phyloP scores from a whole-genome alignment of 2,888 invertebrate species.

The Drosophila borealis region DNA sequence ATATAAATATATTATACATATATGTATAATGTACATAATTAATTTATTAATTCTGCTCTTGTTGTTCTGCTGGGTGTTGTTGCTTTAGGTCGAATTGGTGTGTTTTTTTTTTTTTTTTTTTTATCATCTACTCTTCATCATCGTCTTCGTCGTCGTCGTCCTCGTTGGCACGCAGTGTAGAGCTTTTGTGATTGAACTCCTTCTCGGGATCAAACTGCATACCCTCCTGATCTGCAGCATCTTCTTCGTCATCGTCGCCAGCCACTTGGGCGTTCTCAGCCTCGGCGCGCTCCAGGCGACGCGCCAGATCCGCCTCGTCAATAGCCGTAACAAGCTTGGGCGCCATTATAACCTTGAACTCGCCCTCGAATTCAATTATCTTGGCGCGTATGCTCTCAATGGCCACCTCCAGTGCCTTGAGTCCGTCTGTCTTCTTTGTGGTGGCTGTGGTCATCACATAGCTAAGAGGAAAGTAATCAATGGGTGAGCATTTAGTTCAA shows the following conservation, averaged over 20 bases:
- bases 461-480: slow-evolving; percentile 46
- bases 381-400: slow-evolving; percentile 94
- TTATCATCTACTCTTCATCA: slow-evolving; percentile 62
- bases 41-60: slow-evolving; percentile 31
- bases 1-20: slow-evolving; percentile 15
- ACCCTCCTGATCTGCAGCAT: slow-evolving; percentile 87
- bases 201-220: slow-evolving; percentile 85
- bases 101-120: not conserved
- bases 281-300: slow-evolving; percentile 97
- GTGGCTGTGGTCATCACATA: slow-evolving; percentile 98
- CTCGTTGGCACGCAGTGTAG: slow-evolving; percentile 65
- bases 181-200: slow-evolving; percentile 80
- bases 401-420: slow-evolving; percentile 95
- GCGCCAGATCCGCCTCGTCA: slow-evolving; percentile 97
- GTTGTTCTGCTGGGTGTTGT: slow-evolving; percentile 16
- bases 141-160: slow-evolving; percentile 67
- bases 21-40: slow-evolving; percentile 35
- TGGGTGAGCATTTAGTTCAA: too few relatives aligned
- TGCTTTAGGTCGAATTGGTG: slow-evolving; percentile 5
- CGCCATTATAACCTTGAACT: slow-evolving; percentile 97
- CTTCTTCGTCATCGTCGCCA: slow-evolving; percentile 94
- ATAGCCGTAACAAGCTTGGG: slow-evolving; percentile 99
- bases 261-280: slow-evolving; percentile 97
- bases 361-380: slow-evolving; percentile 94
- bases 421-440: slow-evolving; percentile 96